Conservation (phyloP, 2,797 vertebrate species). For the Oreochromis grahami region DNA sequence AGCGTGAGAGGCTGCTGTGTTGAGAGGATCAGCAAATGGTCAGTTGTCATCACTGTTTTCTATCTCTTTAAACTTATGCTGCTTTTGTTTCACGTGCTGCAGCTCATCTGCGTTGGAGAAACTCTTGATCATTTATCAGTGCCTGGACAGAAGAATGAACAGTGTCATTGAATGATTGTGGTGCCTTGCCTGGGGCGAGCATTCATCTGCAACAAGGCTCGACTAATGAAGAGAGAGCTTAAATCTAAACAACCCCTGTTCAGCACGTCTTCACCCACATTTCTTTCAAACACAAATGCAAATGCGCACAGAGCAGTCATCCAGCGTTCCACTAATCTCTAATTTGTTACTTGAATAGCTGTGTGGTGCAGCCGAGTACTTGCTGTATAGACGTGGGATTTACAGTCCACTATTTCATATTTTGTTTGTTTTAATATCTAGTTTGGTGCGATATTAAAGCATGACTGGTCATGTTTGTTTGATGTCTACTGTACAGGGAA, state of each 20-base stretch:
- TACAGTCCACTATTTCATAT: constrained; percentile 8
- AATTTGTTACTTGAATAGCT: constrained; percentile 10
- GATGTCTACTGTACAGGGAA: constrained; percentile 34
- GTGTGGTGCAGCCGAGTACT: neutral
- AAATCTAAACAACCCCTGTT: constrained; percentile 7
- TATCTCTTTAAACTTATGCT: neutral
- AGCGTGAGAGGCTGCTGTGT: neutral
- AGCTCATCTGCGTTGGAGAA: neutral
- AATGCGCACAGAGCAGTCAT: neutral
- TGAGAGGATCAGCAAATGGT: neutral
- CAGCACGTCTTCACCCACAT: constrained; percentile 4
- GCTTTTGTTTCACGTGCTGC: neutral
- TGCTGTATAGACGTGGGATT: neutral
- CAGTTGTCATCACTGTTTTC: constrained; percentile 1
- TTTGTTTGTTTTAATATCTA: constrained; percentile 55
- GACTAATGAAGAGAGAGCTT: constrained; percentile 46
- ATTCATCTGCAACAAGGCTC: constrained; percentile 19
- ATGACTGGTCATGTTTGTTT: constrained; percentile 47
- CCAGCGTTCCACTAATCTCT: constrained; percentile 13
- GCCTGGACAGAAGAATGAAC: constrained; percentile 8
- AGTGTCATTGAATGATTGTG: constrained; percentile 30
- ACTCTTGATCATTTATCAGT: constrained; percentile 12
- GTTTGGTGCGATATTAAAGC: constrained; percentile 38
- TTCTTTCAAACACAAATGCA: constrained; percentile 4
- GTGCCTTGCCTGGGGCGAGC: neutral